Conservation (phyloP, 1,140 invertebrate genomes). For the silkworm (Bombyx mori) region ASM3026992v2 NC_085127.1:2869001-2869500, state of each 20-base stretch:
- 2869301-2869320: not conserved
- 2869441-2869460: slow-evolving; percentile 20
- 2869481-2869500: slow-evolving; percentile 29
- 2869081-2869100: not conserved
- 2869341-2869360: slow-evolving; percentile 57
- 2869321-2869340: slow-evolving; percentile 40
- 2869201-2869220: too few relatives aligned
- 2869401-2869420: slow-evolving; percentile 31
- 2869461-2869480: slow-evolving; percentile 21
- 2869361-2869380: slow-evolving; percentile 40
- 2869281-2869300: not conserved
- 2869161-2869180: too few relatives aligned
- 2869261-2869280: not conserved
- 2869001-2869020: too few relatives aligned
- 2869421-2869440: slow-evolving; percentile 35
- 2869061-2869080: too few relatives aligned
- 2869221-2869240: too few relatives aligned
- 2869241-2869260: too few relatives aligned
- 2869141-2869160: too few relatives aligned
- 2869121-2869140: too few relatives aligned
- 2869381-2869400: slow-evolving; percentile 42
- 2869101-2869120: not conserved
- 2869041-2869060: too few relatives aligned
- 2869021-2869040: too few relatives aligned
- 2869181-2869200: too few relatives aligned